Evolutionary conservation across 2,888 invertebrate genomes (phyloP), one percentile per base, ranked within the genome.

Genomic region (Heliconius hortense): DNA sequence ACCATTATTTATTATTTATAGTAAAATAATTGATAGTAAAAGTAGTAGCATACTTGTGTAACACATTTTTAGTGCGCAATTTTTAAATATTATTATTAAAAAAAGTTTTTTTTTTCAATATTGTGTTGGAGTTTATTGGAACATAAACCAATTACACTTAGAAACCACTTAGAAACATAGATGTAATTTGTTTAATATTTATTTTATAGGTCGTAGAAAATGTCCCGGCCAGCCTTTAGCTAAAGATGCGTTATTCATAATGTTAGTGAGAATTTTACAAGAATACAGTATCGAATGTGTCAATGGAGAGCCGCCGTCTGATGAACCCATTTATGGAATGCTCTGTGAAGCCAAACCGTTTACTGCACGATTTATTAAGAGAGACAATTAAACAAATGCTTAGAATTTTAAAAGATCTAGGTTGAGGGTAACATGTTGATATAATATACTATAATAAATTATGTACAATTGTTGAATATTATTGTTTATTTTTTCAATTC

Each of bases 211-310:
- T 77, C 94, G 94, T 80, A 89, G 96, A 78, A 91, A 95, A 28
- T 96, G 96, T 82, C 89, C 95, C 4, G 96, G 96, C 1, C 96
- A 96, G 86, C 88, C 93, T 4, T 83, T 96, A 67, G 96, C 95
- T 0, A 95, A 94, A 81, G 92, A 95, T 0, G 95, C 94, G 80
- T 87, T 95, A 66, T 95, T 95, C 82, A 86, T 95, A 76, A 93
- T 94, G 77, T 94, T 95, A 76, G 92, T 95, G 0, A 90, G 95
- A 4, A 85, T 96, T 7, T 80, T 96, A 3, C 95, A 95, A 81
- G 94, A 94, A 78, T 95, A 83, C 76, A 86, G 82, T 74, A 83
- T 91, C 4, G 83, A 84, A 63, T 72, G 77, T 43, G 82, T 80
- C 63, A 87, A 87, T 70, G 90, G 86, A 0, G 77, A 82, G 0